Percentiles rank a stretch among this genome's conserved stretches.
phyloP scores from a whole-genome alignment of 2,888 invertebrate species.

The Stomorhina lunata region DNA sequence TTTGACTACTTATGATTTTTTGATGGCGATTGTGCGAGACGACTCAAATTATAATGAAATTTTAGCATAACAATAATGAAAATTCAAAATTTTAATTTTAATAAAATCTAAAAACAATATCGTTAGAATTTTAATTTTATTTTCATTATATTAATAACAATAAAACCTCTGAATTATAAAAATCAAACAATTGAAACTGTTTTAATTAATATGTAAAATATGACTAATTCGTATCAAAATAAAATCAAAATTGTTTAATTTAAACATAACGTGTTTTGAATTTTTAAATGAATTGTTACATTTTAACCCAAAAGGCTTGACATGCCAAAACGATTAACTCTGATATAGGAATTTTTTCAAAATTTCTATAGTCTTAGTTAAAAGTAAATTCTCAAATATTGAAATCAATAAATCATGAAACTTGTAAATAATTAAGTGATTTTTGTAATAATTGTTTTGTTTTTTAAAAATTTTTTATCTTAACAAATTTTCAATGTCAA shows the following conservation, averaged over 20 bases:
- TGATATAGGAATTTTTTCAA: too few species aligned
- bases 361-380: too few species aligned
- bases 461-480: too few species aligned
- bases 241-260: conserved; percentile 42
- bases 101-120: not conserved
- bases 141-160: not conserved
- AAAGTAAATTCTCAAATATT: too few species aligned
- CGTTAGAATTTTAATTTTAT: conserved; percentile 13
- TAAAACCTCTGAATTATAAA: conserved; percentile 31
- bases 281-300: conserved; percentile 32
- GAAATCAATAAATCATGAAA: too few species aligned
- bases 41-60: not conserved
- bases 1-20: not conserved
- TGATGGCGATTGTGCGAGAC: too few species aligned
- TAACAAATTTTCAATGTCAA: too few species aligned
- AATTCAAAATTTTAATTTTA: conserved; percentile 13
- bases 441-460: too few species aligned
- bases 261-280: conserved; percentile 33
- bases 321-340: too few species aligned
- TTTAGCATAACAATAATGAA: conserved; percentile 40
- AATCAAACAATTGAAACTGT: not conserved
- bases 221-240: conserved; percentile 18
- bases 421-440: too few species aligned
- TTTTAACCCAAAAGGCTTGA: too few species aligned
- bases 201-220: not conserved